phyloP scores from a whole-genome alignment of 2,888 invertebrate species.

The Eumacrocentrus americanus region DNA sequence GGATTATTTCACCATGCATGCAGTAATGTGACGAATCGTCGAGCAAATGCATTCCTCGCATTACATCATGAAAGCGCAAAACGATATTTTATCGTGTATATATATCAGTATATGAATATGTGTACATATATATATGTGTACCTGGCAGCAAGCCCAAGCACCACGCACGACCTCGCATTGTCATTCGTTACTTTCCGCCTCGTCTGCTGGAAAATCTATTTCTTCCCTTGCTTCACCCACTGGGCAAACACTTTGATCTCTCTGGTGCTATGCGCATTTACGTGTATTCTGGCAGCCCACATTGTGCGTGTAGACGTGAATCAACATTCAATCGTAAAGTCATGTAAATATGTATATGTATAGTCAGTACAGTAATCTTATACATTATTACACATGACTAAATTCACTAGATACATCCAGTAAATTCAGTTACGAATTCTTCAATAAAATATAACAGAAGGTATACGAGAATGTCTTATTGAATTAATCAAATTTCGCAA shows the following conservation, averaged over 20 bases:
- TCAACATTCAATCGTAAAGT: background rate
- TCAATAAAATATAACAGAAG: background rate
- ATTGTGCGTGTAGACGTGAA: background rate
- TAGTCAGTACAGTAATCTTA: too few species aligned
- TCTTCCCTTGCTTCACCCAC: conserved; percentile 38
- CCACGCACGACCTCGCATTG: conserved; percentile 48
- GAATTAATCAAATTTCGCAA: too few species aligned
- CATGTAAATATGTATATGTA: background rate
- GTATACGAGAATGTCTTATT: too few species aligned
- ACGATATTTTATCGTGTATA: conserved; percentile 46
- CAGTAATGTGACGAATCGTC: conserved; percentile 30
- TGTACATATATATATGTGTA: background rate
- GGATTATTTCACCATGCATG: conserved; percentile 32
- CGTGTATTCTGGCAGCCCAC: background rate
- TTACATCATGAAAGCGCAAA: conserved; percentile 38
- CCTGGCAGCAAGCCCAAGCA: conserved; percentile 20
- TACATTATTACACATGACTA: background rate
- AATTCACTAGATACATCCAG: too few species aligned
- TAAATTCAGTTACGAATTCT: background rate
- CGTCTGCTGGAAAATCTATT: conserved; percentile 57
- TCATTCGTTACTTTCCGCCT: conserved; percentile 56
- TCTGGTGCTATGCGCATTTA: background rate
- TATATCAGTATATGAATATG: background rate
- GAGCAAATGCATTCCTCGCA: conserved; percentile 22
- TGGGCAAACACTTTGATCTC: conserved; percentile 6